phyloP scores from a whole-genome alignment of 2,113 vertebrate species.

The Proterorhinus semilunaris region DNA sequence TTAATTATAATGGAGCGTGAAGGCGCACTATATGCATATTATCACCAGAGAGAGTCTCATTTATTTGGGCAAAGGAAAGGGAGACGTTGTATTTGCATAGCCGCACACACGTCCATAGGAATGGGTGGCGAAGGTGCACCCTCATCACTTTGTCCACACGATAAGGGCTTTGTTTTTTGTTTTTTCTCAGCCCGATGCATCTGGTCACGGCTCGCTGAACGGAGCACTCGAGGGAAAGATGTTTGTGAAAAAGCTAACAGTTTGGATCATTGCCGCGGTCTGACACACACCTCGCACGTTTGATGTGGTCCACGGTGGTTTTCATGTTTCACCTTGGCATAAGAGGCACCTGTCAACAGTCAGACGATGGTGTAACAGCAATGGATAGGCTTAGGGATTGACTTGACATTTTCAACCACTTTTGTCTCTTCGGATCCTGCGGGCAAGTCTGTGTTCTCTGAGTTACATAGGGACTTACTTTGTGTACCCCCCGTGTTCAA shows the following conservation, averaged over 20 bases:
- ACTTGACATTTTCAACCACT: not conserved
- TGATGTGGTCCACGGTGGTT: not conserved
- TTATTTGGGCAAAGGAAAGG: slow-evolving; percentile 55
- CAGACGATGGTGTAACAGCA: not conserved
- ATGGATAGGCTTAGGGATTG: not conserved
- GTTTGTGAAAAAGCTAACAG: slow-evolving; percentile 39
- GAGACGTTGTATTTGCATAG: slow-evolving; percentile 50
- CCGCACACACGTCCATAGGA: slow-evolving; percentile 25
- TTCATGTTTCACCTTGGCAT: not conserved
- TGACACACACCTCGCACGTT: not conserved
- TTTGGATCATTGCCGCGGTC: slow-evolving; percentile 16
- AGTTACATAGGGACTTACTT: too few relatives aligned
- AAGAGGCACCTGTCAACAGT: not conserved
- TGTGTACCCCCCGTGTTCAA: too few relatives aligned
- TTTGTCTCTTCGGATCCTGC: not conserved
- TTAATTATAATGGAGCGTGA: slow-evolving; percentile 71
- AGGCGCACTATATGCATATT: slow-evolving; percentile 55
- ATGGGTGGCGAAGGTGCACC: slow-evolving; percentile 19
- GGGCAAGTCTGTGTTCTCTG: not conserved
- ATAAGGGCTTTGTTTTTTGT: slow-evolving; percentile 40
- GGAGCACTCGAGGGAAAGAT: slow-evolving; percentile 23
- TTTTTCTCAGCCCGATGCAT: slow-evolving; percentile 28
- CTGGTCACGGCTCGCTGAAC: slow-evolving; percentile 25
- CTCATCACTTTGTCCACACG: slow-evolving; percentile 33
- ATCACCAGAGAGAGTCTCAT: slow-evolving; percentile 62